These are phyloP conservation scores for Spatula clypeata DNA, from an alignment of 2,797 vertebrate genomes.

Conservation along the genomic window DNA sequence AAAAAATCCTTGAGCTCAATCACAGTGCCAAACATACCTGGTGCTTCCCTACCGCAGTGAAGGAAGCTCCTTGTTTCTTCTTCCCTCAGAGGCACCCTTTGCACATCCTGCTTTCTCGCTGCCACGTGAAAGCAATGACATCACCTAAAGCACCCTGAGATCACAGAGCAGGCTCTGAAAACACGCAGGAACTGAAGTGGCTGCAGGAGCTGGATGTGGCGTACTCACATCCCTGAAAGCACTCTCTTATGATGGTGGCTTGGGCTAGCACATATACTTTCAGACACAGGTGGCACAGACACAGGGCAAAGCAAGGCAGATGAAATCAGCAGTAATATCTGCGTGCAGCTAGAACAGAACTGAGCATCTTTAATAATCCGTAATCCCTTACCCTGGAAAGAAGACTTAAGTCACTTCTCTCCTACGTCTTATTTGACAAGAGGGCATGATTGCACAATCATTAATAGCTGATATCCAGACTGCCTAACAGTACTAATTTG, in stretches of 20 bases:
- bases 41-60: background rate
- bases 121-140: background rate
- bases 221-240: background rate
- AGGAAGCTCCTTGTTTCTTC: background rate
- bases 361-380: background rate
- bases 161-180: background rate
- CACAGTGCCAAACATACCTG: background rate
- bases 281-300: background rate
- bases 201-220: background rate
- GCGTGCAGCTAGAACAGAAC: background rate
- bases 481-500: background rate
- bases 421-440: background rate
- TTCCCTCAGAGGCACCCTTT: background rate
- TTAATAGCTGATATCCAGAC: background rate
- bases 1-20: background rate
- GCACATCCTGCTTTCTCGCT: background rate
- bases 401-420: background rate
- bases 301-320: background rate
- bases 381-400: background rate
- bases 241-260: background rate
- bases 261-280: background rate
- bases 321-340: background rate
- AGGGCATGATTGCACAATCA: fast-evolving
- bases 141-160: background rate
- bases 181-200: background rate